phyloP scores from a whole-genome alignment of 2,888 invertebrate genomes.

The Amaurobius ferox region DNA sequence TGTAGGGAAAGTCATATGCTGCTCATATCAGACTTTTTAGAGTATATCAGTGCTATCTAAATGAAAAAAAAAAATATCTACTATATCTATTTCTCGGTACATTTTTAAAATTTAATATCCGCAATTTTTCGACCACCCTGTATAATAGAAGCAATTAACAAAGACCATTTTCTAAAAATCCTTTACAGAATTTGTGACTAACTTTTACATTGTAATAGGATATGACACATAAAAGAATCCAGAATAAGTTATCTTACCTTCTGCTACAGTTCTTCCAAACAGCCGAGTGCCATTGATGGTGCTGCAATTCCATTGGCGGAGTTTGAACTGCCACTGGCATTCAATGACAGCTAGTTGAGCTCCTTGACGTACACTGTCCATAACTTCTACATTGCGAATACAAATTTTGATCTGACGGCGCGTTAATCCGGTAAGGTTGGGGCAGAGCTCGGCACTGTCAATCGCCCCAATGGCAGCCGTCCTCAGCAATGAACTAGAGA shows the following conservation, averaged over 20 bases:
- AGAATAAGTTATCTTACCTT: constrained; percentile 75
- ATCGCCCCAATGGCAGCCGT: constrained; percentile 71
- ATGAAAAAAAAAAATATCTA: too few species aligned
- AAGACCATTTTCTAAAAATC: too few species aligned
- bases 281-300: constrained; percentile 68
- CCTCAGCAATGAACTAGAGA: constrained; percentile 71
- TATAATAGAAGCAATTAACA: too few species aligned
- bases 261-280: constrained; percentile 75
- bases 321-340: constrained; percentile 79
- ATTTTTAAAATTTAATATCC: too few species aligned
- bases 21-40: too few species aligned
- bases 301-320: constrained; percentile 79
- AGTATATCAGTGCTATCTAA: too few species aligned
- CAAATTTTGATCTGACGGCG: constrained; percentile 78
- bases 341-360: constrained; percentile 79
- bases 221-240: too few species aligned
- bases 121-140: too few species aligned
- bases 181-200: too few species aligned
- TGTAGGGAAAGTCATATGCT: too few species aligned
- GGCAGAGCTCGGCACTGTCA: constrained; percentile 75
- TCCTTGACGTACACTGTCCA: constrained; percentile 79
- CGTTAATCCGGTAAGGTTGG: constrained; percentile 77
- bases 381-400: constrained; percentile 77
- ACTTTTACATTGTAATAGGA: too few species aligned
- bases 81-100: too few species aligned